Conservation (phyloP, 2,888 invertebrate species). For the Lamellibrachia columna region DNA sequence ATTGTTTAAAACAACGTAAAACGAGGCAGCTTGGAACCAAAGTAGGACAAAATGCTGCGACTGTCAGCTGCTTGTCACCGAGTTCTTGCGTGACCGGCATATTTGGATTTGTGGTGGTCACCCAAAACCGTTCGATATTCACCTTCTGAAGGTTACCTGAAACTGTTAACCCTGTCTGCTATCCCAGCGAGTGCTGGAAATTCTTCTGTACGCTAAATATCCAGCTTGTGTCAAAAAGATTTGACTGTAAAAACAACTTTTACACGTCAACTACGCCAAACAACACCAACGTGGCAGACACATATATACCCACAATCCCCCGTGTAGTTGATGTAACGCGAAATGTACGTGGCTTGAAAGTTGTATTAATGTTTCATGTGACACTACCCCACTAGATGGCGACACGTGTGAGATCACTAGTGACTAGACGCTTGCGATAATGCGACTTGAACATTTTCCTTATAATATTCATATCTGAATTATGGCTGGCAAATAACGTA, state of each 20-base stretch:
- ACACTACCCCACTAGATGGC: background rate
- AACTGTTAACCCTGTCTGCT: background rate
- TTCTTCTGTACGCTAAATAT: background rate
- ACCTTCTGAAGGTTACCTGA: background rate
- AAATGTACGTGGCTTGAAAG: background rate
- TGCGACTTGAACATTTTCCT: too few relatives aligned
- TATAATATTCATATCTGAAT: too few relatives aligned
- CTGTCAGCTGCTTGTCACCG: slow-evolving; percentile 13
- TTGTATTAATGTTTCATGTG: background rate
- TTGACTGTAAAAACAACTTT: background rate
- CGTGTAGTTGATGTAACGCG: background rate
- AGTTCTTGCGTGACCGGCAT: background rate
- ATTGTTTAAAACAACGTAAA: background rate
- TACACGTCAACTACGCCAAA: slow-evolving; percentile 16
- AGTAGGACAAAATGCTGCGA: background rate
- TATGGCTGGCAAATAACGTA: too few relatives aligned
- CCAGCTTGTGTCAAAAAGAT: background rate
- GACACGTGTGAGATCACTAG: background rate
- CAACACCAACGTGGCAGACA: slow-evolving; percentile 16
- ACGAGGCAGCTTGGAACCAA: background rate
- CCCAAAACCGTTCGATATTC: background rate
- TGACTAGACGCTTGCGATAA: too few relatives aligned
- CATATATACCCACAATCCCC: background rate
- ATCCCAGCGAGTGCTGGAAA: background rate
- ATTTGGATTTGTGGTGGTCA: background rate